Evolutionary conservation across 2,888 invertebrate genomes (phyloP).

Genomic region (Deilephila porcellus): DNA sequence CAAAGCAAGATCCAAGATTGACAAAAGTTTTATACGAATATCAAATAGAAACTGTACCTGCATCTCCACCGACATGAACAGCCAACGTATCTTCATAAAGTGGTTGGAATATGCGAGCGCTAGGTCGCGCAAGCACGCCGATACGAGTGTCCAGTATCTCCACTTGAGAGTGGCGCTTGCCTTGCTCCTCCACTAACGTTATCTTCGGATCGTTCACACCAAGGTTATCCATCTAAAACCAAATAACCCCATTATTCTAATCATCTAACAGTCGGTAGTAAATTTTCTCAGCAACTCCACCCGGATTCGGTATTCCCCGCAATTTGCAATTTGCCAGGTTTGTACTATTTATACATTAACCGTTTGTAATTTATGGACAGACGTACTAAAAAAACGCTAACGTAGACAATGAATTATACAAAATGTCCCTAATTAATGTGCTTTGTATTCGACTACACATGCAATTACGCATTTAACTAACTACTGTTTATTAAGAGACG

Average conservation of each 20-base stretch:
- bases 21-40: neutral
- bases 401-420: constrained; percentile 12
- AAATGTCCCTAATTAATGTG: constrained; percentile 20
- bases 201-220: constrained; percentile 86
- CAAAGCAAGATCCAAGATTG: too few relatives aligned
- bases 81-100: constrained; percentile 92
- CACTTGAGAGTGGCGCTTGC: constrained; percentile 89
- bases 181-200: constrained; percentile 89
- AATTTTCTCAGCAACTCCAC: neutral
- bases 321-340: neutral
- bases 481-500: neutral
- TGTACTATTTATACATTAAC: neutral
- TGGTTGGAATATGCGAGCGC: constrained; percentile 92
- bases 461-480: constrained; percentile 1
- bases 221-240: constrained; percentile 85
- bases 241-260: neutral
- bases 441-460: constrained; percentile 18
- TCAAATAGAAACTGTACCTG: constrained; percentile 55
- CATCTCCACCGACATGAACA: constrained; percentile 87
- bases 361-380: neutral
- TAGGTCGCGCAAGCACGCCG: constrained; percentile 90
- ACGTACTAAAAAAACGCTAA: neutral
- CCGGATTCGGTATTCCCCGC: neutral
- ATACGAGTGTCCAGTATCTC: constrained; percentile 89
- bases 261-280: neutral